Evolutionary conservation across 2,797 vertebrate species (phyloP), one percentile per base, ranked within the genome.

Genomic region (Tenualosa ilisha): DNA sequence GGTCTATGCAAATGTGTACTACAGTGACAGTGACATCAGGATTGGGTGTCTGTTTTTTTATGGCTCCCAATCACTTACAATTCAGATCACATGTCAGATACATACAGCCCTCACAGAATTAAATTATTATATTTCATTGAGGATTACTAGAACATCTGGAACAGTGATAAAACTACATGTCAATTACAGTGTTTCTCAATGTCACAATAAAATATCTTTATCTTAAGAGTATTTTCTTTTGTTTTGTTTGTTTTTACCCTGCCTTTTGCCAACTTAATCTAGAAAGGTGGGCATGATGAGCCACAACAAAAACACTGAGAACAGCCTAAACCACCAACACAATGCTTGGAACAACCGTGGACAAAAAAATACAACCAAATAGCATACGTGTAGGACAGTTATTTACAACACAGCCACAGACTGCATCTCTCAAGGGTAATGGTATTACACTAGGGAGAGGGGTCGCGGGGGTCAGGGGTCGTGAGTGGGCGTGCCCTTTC

Each of bases 391-490:
- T 5, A 68, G 12, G 63, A 46, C 20, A 15, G 15, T n/a, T 43
- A 79, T 40, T 79, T 43, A 79, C 72, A 79, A 40, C 72, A 79
- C 17, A 72, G 37, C 31, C 13, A 22, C 72, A 22, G 15, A 17
- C 65, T 37, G 2, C 65, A 72, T 31, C 65, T 37, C 37, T 72
- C 17, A 40, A 43, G 72, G 72, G 72, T 79, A 46, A 46, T 63
- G 2, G 59, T 79, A 46, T 79, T 79, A 79, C 72, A 79, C 72
- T 79, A 46, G 40, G 40, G 40, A 79, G 17, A 79, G 72, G 72
- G 72, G 72, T 46, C 72, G 12, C 6, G 8, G 72, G 56, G 75
- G 53, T 85, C n/a, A 68, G 40, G 63, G 79, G 84, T 82, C 51
- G 26, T 6, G 79, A 8, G 37, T 75, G 82, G 79, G 24, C 24